A percentile compares a stretch with the other conserved stretches of the same genome.
phyloP scores from a whole-genome alignment of 1,140 invertebrate species.

The Ctenoplectra terminalis region DNA sequence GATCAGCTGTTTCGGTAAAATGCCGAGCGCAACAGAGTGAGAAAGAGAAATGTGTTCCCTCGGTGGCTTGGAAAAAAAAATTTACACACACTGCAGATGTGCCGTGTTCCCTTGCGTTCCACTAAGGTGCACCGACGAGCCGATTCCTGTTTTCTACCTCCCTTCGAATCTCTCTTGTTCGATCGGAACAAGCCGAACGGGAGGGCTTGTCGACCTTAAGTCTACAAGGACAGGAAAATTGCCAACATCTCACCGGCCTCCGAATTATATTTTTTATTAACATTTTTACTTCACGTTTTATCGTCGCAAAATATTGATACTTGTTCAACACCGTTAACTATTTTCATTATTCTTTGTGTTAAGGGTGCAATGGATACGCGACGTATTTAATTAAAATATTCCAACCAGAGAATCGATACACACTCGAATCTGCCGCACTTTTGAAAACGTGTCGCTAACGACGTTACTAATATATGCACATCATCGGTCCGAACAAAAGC shows the following conservation, averaged over 20 bases:
- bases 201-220: conserved; percentile 4
- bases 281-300: background rate
- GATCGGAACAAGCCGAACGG: background rate
- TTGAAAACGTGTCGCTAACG: background rate
- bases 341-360: background rate
- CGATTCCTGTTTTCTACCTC: conserved; percentile 29
- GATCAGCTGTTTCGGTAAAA: conserved; percentile 66
- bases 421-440: conserved; percentile 12
- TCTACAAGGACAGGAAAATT: background rate
- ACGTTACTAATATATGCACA: background rate
- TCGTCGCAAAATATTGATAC: too few species aligned
- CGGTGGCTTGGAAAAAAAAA: conserved; percentile 17
- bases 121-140: conserved; percentile 17
- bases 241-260: background rate
- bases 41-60: conserved; percentile 21
- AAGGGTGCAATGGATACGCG: background rate
- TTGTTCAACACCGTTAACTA: too few species aligned
- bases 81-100: conserved; percentile 30
- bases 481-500: background rate
- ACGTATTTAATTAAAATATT: too few species aligned
- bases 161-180: conserved; percentile 25
- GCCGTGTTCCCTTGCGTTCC: conserved; percentile 5
- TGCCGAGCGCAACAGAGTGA: conserved; percentile 9
- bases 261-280: background rate
- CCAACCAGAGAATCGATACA: background rate